Base-by-base conservation (phyloP, 2,888 invertebrate genomes). In the Rhodophaea formosa region DNA sequence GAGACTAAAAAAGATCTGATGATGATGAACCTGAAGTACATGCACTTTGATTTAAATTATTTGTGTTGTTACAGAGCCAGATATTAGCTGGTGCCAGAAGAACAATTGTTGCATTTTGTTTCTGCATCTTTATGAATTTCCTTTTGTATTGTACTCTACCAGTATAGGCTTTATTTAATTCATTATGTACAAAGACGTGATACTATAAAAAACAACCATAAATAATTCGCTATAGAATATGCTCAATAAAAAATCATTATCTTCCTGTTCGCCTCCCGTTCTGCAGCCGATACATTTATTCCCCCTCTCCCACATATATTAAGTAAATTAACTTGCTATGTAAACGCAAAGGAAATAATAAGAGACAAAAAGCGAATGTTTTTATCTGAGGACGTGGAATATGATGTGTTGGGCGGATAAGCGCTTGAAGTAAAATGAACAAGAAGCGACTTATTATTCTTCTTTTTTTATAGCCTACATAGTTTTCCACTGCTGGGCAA, bases 341-440 rank as follows among this genome's bases (percentile, higher is more conserved):
- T 44, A 54, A 54, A 54, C 30, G 44, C 44, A 15, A 29, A 10
- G 32, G 14, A 53, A 53, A 23, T 23, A 39, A 23, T 42, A 30
- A 54, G 53, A 54, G 32, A 54, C 52, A 54, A 54, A 53, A 54
- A 44, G 53, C 14, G 35, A 54, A 54, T 54, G 44, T 54, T 44
- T 53, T 53, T 54, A 44, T 30, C 53, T 43, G 8, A 6, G 53
- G 23, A 12, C 32, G 43, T 53, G 44, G 53, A 29, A 43, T 44
- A 45, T 44, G 53, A 44, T 54, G 53, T 30, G 29, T 23, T 29
- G 30, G 10, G 39, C 29, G 44, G 44, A 43, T 32, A 54, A 44
- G 53, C 12, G 7, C 12, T 32, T 32, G 49, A 32, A 32, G 49
- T 49, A 0, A 3, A 32, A 32, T 8, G 1, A 1, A 49, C 49